Percentiles rank a stretch among this genome's conserved stretches.
These are phyloP conservation scores for Spheniscus humboldti DNA, from an alignment of 2,797 vertebrate species.

Conservation along the genomic window DNA sequence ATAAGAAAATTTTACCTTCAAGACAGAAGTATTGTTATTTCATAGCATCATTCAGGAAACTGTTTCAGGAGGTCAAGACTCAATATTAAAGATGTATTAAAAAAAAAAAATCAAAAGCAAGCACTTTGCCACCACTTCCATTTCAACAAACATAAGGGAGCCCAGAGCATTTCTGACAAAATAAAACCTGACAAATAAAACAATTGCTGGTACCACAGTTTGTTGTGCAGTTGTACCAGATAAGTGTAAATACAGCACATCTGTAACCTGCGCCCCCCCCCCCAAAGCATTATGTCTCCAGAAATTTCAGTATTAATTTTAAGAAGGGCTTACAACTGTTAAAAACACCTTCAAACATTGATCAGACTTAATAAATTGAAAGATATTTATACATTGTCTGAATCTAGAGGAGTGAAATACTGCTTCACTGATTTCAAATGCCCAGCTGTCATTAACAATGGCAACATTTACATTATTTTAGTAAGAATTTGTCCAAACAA, in stretches of 20 bases:
- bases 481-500: not conserved
- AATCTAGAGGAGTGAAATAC: not conserved
- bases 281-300: not conserved
- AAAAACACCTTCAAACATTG: not conserved
- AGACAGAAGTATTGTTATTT: not conserved
- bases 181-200: not conserved
- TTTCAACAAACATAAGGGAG: not conserved
- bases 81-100: not conserved
- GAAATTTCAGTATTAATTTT: not conserved
- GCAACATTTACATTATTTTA: not conserved
- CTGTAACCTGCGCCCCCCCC: not conserved
- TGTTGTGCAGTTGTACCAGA: not conserved
- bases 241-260: not conserved
- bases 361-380: not conserved
- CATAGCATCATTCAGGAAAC: not conserved
- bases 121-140: not conserved
- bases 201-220: not conserved
- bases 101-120: not conserved
- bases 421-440: not conserved
- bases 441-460: not conserved
- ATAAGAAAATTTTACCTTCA: not conserved
- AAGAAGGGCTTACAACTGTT: not conserved
- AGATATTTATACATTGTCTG: not conserved
- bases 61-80: not conserved
- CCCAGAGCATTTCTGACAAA: not conserved